phyloP scores from a whole-genome alignment of 2,888 invertebrate genomes.

The Phlogophora meticulosa region DNA sequence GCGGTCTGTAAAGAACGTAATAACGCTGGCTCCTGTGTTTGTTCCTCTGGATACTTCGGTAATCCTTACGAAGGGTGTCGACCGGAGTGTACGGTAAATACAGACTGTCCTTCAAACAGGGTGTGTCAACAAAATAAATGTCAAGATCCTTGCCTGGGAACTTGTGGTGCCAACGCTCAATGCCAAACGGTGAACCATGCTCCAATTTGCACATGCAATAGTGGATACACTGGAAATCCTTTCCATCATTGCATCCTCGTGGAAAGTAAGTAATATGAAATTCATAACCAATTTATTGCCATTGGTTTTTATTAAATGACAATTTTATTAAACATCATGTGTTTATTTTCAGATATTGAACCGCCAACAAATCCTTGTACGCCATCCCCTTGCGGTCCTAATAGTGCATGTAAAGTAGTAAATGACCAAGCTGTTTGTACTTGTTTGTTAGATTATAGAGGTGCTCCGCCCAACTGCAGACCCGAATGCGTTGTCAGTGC shows the following conservation, averaged over 20 bases:
- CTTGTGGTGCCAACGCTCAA: slow-evolving; percentile 94
- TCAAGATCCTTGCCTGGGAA: slow-evolving; percentile 94
- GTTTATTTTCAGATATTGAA: slow-evolving; percentile 77
- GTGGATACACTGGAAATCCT: slow-evolving; percentile 93
- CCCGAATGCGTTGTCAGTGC: slow-evolving; percentile 94
- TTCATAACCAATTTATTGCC: not conserved
- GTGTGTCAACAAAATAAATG: slow-evolving; percentile 95
- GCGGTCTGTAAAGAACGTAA: slow-evolving; percentile 93
- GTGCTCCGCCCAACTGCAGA: slow-evolving; percentile 93
- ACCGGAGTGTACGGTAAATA: slow-evolving; percentile 94
- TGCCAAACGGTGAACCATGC: slow-evolving; percentile 94
- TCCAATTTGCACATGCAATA: slow-evolving; percentile 93
- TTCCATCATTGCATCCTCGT: slow-evolving; percentile 81
- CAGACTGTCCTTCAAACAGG: slow-evolving; percentile 93
- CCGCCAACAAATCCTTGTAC: slow-evolving; percentile 91
- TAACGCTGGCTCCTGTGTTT: slow-evolving; percentile 93
- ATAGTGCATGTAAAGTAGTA: slow-evolving; percentile 94
- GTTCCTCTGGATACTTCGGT: slow-evolving; percentile 92
- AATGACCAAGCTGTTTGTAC: slow-evolving; percentile 94
- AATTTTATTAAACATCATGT: not conserved
- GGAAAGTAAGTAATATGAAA: slow-evolving; percentile 75
- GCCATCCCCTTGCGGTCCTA: slow-evolving; percentile 96
- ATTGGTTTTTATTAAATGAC: not conserved
- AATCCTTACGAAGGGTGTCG: slow-evolving; percentile 93
- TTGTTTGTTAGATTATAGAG: slow-evolving; percentile 92